Evolutionary conservation across 2,888 invertebrate genomes (phyloP).

Genomic region (Sarcophaga rosellei): DNA sequence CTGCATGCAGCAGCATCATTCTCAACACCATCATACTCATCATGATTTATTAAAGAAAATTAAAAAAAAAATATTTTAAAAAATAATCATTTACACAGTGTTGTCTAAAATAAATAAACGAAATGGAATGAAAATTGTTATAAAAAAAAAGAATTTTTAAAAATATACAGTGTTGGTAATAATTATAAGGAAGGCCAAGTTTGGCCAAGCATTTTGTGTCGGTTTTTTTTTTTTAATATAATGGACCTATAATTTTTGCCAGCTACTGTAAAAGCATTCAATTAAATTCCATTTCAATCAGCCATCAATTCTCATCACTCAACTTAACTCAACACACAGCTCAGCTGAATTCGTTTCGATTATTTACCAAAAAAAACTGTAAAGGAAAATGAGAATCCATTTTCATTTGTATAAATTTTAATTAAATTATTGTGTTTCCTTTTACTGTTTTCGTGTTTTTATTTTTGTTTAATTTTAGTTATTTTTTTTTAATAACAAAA

Average conservation of each 20-base stretch:
- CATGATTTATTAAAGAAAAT: too few species aligned
- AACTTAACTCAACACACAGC: neutral
- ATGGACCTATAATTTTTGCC: neutral
- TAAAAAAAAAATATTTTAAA: too few species aligned
- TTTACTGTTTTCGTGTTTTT: neutral
- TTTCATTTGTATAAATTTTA: neutral
- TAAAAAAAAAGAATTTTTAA: too few species aligned
- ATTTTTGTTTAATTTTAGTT: slow-evolving; percentile 24
- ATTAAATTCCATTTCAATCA: neutral
- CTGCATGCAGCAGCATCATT: neutral
- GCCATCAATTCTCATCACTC: neutral
- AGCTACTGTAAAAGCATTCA: neutral
- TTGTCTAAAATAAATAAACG: too few species aligned
- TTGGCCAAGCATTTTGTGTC: too few species aligned
- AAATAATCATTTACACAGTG: too few species aligned
- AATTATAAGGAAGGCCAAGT: too few species aligned
- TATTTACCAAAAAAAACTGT: neutral
- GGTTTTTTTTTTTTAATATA: neutral
- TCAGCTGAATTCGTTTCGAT: neutral
- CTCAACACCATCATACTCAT: too few species aligned
- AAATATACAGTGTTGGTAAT: too few species aligned
- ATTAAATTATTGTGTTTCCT: neutral
- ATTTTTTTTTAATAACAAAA: neutral
- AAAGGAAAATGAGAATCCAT: neutral
- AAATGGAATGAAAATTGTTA: too few species aligned